These are phyloP conservation scores for Drosophila neotestacea DNA, from an alignment of 2,888 invertebrate genomes.

Conservation along the genomic window DNA sequence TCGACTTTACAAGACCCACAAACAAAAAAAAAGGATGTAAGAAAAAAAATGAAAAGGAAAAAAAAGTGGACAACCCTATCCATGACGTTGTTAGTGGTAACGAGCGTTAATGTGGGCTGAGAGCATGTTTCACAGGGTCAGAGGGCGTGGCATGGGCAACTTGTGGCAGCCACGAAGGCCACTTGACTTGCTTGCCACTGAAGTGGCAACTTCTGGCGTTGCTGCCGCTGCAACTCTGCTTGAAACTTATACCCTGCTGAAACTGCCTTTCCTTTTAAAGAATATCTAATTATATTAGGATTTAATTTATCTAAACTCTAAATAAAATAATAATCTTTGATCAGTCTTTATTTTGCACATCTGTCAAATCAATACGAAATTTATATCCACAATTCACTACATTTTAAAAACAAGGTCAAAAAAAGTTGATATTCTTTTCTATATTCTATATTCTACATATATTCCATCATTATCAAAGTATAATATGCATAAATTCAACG, in stretches of 20 bases:
- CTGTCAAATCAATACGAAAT: too few species aligned
- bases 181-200: conserved; percentile 43
- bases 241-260: conserved; percentile 8
- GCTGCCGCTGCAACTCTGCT: not conserved
- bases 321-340: not conserved
- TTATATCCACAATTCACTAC: too few species aligned
- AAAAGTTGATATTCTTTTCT: too few species aligned
- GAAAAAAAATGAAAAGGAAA: not conserved
- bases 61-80: conserved; percentile 50
- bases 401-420: too few species aligned
- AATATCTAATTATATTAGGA: not conserved
- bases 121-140: not conserved
- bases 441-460: too few species aligned
- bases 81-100: conserved; percentile 69
- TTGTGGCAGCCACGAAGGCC: conserved; percentile 31
- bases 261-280: too few species aligned
- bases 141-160: conserved; percentile 23
- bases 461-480: too few species aligned
- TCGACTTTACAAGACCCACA: conserved; percentile 10
- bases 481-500: too few species aligned
- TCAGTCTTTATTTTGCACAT: too few species aligned
- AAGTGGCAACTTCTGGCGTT: conserved; percentile 14
- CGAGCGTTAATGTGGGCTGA: conserved; percentile 31
- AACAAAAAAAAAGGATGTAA: conserved; percentile 1
- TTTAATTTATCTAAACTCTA: not conserved